Percentiles rank a stretch among this genome's conserved stretches.
phyloP scores from a whole-genome alignment of 1,140 invertebrate species.

The Muscidifurax raptorellus region DNA sequence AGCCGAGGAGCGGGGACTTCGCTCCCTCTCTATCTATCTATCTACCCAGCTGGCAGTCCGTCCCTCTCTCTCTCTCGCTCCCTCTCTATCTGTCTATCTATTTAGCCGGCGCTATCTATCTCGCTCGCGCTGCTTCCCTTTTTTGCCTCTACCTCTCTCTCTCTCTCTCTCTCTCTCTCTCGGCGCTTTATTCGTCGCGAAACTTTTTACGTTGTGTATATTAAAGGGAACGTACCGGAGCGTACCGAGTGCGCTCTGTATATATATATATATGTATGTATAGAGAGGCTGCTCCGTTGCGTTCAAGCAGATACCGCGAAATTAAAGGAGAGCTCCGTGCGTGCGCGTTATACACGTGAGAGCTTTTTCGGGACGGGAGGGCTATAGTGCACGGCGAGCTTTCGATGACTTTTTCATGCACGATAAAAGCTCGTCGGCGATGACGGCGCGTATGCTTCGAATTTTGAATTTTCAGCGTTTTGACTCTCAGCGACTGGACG shows the following conservation, averaged over 20 bases:
- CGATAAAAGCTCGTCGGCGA: no score
- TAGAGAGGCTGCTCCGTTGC: constrained; percentile 43
- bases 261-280: no score
- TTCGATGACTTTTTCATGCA: no score
- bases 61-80: constrained; percentile 54
- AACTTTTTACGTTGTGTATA: constrained; percentile 74
- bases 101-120: constrained; percentile 54
- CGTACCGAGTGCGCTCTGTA: constrained; percentile 17
- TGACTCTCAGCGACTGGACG: no score
- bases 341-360: neutral
- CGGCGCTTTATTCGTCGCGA: constrained; percentile 73
- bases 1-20: constrained; percentile 17
- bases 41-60: constrained; percentile 51
- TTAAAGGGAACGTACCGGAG: constrained; percentile 72
- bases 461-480: no score
- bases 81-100: constrained; percentile 58
- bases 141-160: constrained; percentile 40
- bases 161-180: neutral
- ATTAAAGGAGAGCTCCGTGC: constrained; percentile 60
- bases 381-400: no score
- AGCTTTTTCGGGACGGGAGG: no score
- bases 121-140: constrained; percentile 35
- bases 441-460: no score
- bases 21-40: constrained; percentile 49
- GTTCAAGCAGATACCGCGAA: constrained; percentile 70